Conservation (phyloP, 2,113 vertebrate species). For the Hiodon alosoides region DNA sequence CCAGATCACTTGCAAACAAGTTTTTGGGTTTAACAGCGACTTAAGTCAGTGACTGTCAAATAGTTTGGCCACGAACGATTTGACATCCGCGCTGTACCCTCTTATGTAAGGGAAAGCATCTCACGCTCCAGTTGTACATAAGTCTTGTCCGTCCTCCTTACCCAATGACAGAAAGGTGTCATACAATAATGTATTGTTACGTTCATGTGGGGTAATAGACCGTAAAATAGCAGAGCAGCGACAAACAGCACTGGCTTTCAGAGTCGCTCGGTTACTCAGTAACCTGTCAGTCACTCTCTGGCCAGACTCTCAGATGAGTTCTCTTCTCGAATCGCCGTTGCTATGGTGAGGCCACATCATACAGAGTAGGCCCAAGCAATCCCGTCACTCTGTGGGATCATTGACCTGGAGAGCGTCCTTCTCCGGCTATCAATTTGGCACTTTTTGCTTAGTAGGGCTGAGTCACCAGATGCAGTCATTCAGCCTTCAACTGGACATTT, state of each 20-base stretch:
- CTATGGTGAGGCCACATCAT: conserved; percentile 23
- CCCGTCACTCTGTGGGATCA: conserved; percentile 14
- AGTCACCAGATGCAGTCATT: neutral
- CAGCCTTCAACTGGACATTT: neutral
- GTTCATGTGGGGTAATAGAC: neutral
- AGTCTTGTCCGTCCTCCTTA: neutral
- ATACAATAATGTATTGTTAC: too few species aligned
- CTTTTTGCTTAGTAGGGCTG: neutral
- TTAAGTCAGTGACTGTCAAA: neutral
- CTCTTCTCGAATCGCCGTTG: conserved; percentile 33
- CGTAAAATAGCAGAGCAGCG: neutral
- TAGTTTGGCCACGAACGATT: neutral
- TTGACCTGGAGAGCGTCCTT: conserved; percentile 11
- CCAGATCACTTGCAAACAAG: neutral
- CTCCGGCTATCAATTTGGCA: neutral
- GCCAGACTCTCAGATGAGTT: conserved; percentile 32
- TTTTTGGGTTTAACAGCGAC: too few species aligned
- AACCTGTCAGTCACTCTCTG: conserved; percentile 37
- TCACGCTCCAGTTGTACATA: neutral
- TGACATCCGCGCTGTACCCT: neutral
- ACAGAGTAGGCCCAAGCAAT: conserved; percentile 17
- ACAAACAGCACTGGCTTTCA: neutral
- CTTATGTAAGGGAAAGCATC: neutral
- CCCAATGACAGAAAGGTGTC: too few species aligned
- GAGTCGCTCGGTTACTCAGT: conserved; percentile 42